These are phyloP conservation scores for Neoascia interrupta DNA, from an alignment of 2,888 invertebrate species.

Conservation along the genomic window DNA sequence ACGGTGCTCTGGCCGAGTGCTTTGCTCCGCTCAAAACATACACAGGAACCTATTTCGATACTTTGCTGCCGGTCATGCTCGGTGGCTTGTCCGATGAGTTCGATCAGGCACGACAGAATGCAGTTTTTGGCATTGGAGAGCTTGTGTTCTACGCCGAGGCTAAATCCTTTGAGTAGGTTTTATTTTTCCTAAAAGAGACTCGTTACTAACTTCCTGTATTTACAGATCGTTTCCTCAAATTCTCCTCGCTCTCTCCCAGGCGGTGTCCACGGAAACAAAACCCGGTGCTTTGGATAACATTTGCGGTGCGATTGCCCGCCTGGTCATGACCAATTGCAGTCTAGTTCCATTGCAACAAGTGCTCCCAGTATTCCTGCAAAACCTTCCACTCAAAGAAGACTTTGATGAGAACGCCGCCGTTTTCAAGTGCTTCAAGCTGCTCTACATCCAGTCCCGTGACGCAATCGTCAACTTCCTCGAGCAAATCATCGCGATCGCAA, in stretches of 20 bases:
- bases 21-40: conserved; percentile 83
- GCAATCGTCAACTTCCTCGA: conserved; percentile 81
- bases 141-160: conserved; percentile 85
- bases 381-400: conserved; percentile 87
- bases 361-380: conserved; percentile 85
- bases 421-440: conserved; percentile 83
- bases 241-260: conserved; percentile 84
- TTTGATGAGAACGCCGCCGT: conserved; percentile 87
- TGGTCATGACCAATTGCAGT: conserved; percentile 84
- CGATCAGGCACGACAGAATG: conserved; percentile 88
- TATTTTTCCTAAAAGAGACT: conserved; percentile 5
- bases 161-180: conserved; percentile 82
- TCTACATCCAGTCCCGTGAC: conserved; percentile 84
- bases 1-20: conserved; percentile 87
- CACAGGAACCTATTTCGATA: conserved; percentile 82
- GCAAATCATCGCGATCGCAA: conserved; percentile 81
- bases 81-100: conserved; percentile 83
- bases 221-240: conserved; percentile 84
- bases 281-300: conserved; percentile 87
- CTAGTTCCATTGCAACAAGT: conserved; percentile 87
- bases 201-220: background rate
- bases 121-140: conserved; percentile 88
- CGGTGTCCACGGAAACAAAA: conserved; percentile 84
- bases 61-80: conserved; percentile 84
- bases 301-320: conserved; percentile 87